phyloP scores from a whole-genome alignment of 2,113 vertebrate species.

The Zapornia atra region DNA sequence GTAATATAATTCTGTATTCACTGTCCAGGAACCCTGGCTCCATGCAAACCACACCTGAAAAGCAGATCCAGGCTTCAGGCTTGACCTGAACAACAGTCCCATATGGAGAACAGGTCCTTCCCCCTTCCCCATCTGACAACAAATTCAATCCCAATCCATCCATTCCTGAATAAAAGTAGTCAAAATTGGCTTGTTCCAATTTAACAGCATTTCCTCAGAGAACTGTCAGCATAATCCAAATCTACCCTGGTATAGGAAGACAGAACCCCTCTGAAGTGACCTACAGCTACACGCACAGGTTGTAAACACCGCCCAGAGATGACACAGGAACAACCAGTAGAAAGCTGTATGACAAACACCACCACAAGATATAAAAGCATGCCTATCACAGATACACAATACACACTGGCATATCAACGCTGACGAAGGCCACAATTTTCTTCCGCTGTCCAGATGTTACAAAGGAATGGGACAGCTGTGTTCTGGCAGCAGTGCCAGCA shows the following conservation, averaged over 20 bases:
- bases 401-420: background rate
- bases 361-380: background rate
- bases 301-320: background rate
- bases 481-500: background rate
- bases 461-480: background rate
- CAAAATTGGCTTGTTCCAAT: background rate
- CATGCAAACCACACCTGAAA: background rate
- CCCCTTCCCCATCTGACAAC: background rate
- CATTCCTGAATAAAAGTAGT: background rate
- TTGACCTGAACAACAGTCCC: background rate
- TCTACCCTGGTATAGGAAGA: background rate
- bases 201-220: background rate
- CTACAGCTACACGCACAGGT: background rate
- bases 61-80: background rate
- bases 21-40: background rate
- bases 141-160: background rate
- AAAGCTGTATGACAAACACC: background rate
- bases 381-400: background rate
- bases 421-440: background rate
- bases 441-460: background rate
- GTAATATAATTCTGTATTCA: background rate
- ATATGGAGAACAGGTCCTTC: background rate
- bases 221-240: background rate
- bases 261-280: background rate
- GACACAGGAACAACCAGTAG: background rate